phyloP scores from a whole-genome alignment of 2,888 invertebrate species.

The Lasius platythorax region DNA sequence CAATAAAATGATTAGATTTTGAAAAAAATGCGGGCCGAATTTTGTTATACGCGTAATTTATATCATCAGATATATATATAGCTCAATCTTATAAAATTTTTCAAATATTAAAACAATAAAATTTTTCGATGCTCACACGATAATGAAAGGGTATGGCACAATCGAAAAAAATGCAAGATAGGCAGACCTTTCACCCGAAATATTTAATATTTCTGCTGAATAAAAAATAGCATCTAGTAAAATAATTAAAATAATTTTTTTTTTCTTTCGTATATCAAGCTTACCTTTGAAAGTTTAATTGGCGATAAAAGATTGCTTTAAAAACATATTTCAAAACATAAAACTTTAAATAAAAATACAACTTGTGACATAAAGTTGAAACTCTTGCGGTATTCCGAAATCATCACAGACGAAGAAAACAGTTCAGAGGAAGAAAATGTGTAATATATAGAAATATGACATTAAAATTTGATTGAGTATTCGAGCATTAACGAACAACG shows the following conservation, averaged over 20 bases:
- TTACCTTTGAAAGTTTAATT: constrained; percentile 80
- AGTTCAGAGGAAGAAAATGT: neutral
- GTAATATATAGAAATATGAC: constrained; percentile 28
- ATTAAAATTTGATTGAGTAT: constrained; percentile 72
- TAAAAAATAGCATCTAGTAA: constrained; percentile 35
- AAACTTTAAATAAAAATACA: constrained; percentile 5
- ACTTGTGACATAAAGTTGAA: constrained; percentile 25
- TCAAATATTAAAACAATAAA: constrained; percentile 45
- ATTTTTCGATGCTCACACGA: constrained; percentile 44
- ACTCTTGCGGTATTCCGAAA: constrained; percentile 23
- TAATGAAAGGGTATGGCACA: constrained; percentile 74
- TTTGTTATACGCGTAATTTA: constrained; percentile 47
- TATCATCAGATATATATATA: constrained; percentile 26
- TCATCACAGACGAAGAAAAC: constrained; percentile 20
- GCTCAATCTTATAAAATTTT: constrained; percentile 24
- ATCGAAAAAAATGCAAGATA: constrained; percentile 65
- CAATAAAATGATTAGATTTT: constrained; percentile 49
- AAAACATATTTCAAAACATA: constrained; percentile 1
- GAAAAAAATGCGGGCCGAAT: constrained; percentile 55
- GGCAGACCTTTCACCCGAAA: constrained; percentile 48
- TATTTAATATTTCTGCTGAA: constrained; percentile 40
- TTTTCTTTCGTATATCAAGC: constrained; percentile 9
- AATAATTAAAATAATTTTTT: constrained; percentile 16
- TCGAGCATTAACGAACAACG: constrained; percentile 73
- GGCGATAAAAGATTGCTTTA: constrained; percentile 65